Evolutionary conservation across 1,140 invertebrate genomes (phyloP).

Genomic region (Procambarus virginalis): DNA sequence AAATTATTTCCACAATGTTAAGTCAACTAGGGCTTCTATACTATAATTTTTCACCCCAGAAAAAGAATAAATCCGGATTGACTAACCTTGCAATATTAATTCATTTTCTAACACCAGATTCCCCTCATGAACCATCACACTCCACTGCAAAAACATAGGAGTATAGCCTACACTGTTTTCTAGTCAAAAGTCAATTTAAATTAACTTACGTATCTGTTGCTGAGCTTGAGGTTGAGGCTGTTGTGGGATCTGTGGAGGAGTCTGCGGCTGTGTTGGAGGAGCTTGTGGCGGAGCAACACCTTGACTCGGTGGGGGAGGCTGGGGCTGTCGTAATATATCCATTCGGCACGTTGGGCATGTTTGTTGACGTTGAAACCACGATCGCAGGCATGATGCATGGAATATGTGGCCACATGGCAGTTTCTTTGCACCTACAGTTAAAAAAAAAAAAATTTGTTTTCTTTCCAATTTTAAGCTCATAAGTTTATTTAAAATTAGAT

Average conservation of each 20-base stretch:
- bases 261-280: conserved; percentile 9
- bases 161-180: too few species aligned
- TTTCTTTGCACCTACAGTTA: conserved; percentile 89
- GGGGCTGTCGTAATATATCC: conserved; percentile 89
- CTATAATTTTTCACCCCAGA: too few species aligned
- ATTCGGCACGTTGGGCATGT: conserved; percentile 99
- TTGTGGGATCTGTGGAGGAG: conserved; percentile 29
- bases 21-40: too few species aligned
- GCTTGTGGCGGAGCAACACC: conserved; percentile 20
- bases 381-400: conserved; percentile 97
- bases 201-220: conserved; percentile 49
- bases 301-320: conserved; percentile 72
- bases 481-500: too few species aligned
- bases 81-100: too few species aligned
- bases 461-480: too few species aligned
- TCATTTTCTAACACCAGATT: too few species aligned
- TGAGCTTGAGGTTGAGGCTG: conserved; percentile 34
- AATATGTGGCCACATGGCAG: conserved; percentile 99
- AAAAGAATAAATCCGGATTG: too few species aligned
- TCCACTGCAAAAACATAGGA: too few species aligned
- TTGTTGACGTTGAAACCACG: conserved; percentile 99
- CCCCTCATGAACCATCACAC: too few species aligned
- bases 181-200: not conserved
- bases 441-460: not conserved
- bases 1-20: too few species aligned